Evolutionary conservation across 2,797 vertebrate genomes (phyloP).

Genomic region (Nyctalus aviator): DNA sequence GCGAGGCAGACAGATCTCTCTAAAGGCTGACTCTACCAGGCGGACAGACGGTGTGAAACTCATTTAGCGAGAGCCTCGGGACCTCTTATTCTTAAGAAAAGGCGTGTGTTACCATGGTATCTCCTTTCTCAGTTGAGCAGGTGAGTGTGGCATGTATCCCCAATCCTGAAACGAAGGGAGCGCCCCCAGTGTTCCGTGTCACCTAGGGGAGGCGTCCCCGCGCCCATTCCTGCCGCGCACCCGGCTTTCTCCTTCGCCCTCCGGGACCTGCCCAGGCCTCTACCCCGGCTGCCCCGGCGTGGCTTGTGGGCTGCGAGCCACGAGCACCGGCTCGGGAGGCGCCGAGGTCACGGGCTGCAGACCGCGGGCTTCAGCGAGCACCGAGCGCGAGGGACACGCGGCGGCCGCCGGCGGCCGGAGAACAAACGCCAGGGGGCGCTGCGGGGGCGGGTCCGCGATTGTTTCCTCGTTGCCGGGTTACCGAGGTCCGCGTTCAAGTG

Average conservation of each 20-base stretch:
- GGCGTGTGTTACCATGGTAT: slow-evolving; percentile 78
- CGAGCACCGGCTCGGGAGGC: neutral
- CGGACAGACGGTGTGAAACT: neutral
- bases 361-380: too few relatives aligned
- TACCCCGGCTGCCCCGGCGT: too few relatives aligned
- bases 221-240: neutral
- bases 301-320: neutral
- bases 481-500: fast-evolving
- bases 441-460: neutral
- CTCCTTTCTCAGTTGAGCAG: neutral
- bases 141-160: neutral
- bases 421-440: neutral
- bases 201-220: neutral
- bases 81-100: neutral
- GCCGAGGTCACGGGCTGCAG: neutral
- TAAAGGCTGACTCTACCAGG: neutral
- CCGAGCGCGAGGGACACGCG: too few relatives aligned
- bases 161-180: slow-evolving; percentile 23
- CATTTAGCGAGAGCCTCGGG: neutral
- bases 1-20: neutral
- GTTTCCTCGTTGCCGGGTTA: slow-evolving; percentile 70
- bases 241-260: neutral
- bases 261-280: neutral
- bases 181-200: neutral
- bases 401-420: neutral